Base-by-base conservation (phyloP, 2,888 invertebrate genomes). In the Melolontha melolontha region DNA sequence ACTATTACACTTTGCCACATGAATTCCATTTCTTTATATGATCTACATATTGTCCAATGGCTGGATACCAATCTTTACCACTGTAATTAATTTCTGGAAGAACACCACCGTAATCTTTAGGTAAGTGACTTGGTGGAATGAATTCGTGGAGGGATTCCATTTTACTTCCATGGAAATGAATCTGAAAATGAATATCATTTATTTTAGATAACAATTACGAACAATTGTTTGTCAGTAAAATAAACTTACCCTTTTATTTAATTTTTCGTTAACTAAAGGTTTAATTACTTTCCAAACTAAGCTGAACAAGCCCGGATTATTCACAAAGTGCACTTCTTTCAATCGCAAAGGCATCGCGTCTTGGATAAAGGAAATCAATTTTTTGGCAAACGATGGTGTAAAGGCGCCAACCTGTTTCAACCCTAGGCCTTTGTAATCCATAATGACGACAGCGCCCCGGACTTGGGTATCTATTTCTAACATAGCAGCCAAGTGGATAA, bases 231-330 rank as follows among this genome's bases (percentile, higher is more conserved):
- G 22, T 4, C 22, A 22, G 4, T 22, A 22, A 22, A 22, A 2
- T 49, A 6, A 40, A 50, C 91, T 87, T 81, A 93, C 92, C 83
- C 93, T 89, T 72, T 84, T 89, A 82, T 89, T 90, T 14, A 95
- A 86, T 81, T 95, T 95, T 75, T 92, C 91, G 74, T 87, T 87
- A 75, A 94, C 89, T 79, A 94, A 91, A 7, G 94, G 94, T 82
- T 93, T 94, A 86, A 94, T 94, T 80, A 94, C 88, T 57, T 87
- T 85, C 94, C 94, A 95, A 1, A 94, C 93, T 82, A 93, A 87
- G 79, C 91, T 93, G 84, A 95, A 95, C 71, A 94, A 84, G 84
- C 91, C 91, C 0, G 95, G 94, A 78, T 95, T 91, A 78, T 93
- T 93, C 1, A 95, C 92, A 79, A 94, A 90, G 83, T 95, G 94